phyloP scores from a whole-genome alignment of 1,140 invertebrate genomes.

The Pogonomyrmex californicus region DNA sequence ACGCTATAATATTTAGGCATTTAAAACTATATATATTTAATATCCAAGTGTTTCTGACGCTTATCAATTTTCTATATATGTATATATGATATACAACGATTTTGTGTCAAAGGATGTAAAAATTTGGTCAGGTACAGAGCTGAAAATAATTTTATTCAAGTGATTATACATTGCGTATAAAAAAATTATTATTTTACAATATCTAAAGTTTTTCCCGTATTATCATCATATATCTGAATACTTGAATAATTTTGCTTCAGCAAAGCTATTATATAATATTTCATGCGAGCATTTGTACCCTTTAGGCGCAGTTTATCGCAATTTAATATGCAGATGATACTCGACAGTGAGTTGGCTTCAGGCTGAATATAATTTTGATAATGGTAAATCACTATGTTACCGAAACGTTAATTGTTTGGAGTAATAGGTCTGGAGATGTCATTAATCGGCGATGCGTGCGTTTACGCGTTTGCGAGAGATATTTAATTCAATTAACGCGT shows the following conservation, averaged over 20 bases:
- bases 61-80: too few relatives aligned
- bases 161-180: neutral
- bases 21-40: neutral
- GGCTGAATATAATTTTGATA: conserved; percentile 9
- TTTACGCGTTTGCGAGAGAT: neutral
- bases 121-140: too few relatives aligned
- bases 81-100: too few relatives aligned
- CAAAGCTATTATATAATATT: neutral
- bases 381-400: neutral
- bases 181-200: neutral
- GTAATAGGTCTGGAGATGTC: conserved; percentile 14
- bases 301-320: neutral
- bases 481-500: conserved; percentile 46
- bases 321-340: conserved; percentile 13
- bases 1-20: neutral
- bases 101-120: too few relatives aligned
- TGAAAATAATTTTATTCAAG: too few relatives aligned
- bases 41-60: too few relatives aligned
- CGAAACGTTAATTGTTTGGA: conserved; percentile 37
- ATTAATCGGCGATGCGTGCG: conserved; percentile 33
- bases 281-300: neutral
- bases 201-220: too few relatives aligned
- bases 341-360: neutral
- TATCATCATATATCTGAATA: too few relatives aligned
- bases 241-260: neutral